Conservation (phyloP, 2,797 vertebrate genomes). For the Dromococcyx pavoninus region DNA sequence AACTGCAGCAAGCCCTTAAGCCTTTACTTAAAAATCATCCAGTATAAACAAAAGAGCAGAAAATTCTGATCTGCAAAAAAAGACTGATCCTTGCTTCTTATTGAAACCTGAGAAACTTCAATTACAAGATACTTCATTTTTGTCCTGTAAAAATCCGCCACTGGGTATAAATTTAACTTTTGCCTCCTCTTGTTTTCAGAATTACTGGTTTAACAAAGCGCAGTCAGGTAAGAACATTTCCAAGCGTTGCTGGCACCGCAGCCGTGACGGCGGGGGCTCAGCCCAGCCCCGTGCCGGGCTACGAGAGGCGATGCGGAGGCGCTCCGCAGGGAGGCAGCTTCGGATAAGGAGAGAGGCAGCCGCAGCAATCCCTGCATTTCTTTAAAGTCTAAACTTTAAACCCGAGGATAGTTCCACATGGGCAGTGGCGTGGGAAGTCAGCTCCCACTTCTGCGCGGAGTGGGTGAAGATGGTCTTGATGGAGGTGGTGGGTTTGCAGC, state of each 20-base stretch:
- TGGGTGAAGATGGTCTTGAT: not conserved
- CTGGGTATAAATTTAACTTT: not conserved
- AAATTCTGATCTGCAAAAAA: not conserved
- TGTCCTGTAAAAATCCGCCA: not conserved
- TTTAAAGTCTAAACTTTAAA: accelerated
- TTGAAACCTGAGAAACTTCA: not conserved
- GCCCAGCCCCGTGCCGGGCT: not conserved
- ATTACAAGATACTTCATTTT: not conserved
- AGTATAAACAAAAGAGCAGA: not conserved
- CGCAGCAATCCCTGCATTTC: not conserved
- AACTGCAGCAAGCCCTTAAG: not conserved
- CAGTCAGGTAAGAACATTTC: not conserved
- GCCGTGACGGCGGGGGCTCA: accelerated
- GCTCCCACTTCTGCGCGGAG: accelerated
- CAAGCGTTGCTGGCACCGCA: not conserved
- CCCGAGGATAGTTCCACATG: accelerated
- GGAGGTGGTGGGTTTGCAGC: not conserved
- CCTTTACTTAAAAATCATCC: not conserved
- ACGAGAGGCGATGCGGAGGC: not conserved
- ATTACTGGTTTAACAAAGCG: not conserved
- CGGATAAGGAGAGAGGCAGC: not conserved
- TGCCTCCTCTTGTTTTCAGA: not conserved
- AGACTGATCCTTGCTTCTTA: not conserved
- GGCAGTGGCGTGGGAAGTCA: accelerated
- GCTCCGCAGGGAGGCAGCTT: slow-evolving; percentile 44